phyloP scores from a whole-genome alignment of 2,797 vertebrate genomes.

The Artibeus jamaicensis region DNA sequence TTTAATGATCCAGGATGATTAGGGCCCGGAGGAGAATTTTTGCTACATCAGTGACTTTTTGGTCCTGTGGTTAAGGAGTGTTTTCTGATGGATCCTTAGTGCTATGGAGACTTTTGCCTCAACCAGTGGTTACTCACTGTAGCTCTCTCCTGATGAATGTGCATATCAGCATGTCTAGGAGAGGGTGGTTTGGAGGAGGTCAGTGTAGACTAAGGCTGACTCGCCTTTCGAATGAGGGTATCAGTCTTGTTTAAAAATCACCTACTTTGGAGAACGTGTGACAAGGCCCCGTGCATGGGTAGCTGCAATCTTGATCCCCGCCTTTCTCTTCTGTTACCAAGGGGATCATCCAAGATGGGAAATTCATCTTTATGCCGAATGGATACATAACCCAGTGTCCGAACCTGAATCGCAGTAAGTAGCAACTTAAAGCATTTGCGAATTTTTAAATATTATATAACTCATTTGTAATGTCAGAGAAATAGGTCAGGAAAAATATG shows the following conservation, averaged over 20 bases:
- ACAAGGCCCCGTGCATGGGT: neutral
- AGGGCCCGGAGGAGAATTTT: neutral
- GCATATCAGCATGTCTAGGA: neutral
- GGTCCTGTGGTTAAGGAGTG: constrained; percentile 53
- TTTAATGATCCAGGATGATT: constrained; percentile 19
- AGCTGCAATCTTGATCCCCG: constrained; percentile 57
- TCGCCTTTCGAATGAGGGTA: neutral
- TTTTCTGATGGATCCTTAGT: neutral
- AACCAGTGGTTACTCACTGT: neutral
- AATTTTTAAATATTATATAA: neutral
- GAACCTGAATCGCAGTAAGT: constrained; percentile 99
- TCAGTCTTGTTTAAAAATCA: neutral
- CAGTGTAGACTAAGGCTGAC: neutral
- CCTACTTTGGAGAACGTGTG: neutral
- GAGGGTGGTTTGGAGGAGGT: neutral
- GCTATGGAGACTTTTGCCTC: neutral
- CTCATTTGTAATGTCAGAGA: neutral
- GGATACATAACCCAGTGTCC: constrained; percentile 95
- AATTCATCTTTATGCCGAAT: constrained; percentile 93
- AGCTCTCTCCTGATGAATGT: neutral
- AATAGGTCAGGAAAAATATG: neutral
- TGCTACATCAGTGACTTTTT: neutral
- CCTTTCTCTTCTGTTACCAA: constrained; percentile 82
- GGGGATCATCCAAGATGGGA: constrained; percentile 96
- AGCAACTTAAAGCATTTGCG: constrained; percentile 29